Percentiles rank a stretch among this genome's conserved stretches.
Conservation (phyloP, 2,113 vertebrate species). For the Parus major region DNA sequence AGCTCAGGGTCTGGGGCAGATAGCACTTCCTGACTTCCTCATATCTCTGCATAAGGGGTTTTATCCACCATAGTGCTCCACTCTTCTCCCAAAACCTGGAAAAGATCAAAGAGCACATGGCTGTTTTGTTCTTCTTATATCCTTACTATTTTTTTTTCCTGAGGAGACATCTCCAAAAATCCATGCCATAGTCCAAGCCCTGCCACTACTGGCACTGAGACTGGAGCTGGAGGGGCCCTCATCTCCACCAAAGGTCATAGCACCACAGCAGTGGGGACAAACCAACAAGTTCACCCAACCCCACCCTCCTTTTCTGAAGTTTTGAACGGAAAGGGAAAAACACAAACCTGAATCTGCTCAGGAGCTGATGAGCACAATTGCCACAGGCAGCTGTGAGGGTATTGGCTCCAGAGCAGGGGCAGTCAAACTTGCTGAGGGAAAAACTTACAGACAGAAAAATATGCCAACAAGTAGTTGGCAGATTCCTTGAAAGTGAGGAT, state of each 20-base stretch:
- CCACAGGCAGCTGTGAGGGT: rapidly evolving
- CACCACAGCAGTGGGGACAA: rapidly evolving
- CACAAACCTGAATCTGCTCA: neutral
- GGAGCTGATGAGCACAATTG: neutral
- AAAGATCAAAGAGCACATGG: neutral
- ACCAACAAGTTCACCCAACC: rapidly evolving
- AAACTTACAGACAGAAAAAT: neutral
- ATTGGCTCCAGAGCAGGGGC: rapidly evolving
- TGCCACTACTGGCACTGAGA: rapidly evolving
- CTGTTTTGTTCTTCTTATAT: neutral
- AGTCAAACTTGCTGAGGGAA: neutral
- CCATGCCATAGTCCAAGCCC: rapidly evolving
- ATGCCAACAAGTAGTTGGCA: rapidly evolving
- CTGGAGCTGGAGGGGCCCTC: rapidly evolving
- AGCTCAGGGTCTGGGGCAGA: neutral
- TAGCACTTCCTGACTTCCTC: rapidly evolving
- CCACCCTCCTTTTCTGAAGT: neutral
- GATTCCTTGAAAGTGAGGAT: neutral
- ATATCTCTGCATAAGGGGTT: rapidly evolving
- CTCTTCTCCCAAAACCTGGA: neutral
- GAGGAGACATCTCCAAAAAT: rapidly evolving
- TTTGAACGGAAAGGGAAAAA: neutral
- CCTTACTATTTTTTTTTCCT: neutral
- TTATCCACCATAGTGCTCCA: rapidly evolving
- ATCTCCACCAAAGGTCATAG: neutral